Base-by-base conservation (phyloP, 1,140 invertebrate genomes). In the Achatina immaculata region DNA sequence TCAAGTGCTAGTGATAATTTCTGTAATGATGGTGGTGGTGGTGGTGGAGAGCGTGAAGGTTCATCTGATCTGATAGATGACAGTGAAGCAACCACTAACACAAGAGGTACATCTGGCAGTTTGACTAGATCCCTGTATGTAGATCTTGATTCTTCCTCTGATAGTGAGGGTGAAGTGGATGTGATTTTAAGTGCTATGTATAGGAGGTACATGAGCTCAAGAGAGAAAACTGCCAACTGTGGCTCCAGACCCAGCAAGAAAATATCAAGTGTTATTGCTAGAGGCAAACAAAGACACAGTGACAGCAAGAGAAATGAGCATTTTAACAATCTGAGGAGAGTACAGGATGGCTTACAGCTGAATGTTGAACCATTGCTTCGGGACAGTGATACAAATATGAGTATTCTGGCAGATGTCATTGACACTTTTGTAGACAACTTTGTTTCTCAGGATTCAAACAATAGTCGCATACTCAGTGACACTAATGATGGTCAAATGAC, bases 111-210 rank as follows among this genome's bases (percentile, higher is more conserved):
- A 1, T 3, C 9, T 19, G 62, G 24, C n/a, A 45, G 40, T 31
- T 68, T 40, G 11, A 43, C 58, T 4, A 38, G 58, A 31, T 40
- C 76, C 31, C 65, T 77, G 36, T 80, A 55, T 36, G 6, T 48
- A n/a, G 78, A 72, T n/a, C 48, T 71, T 0, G 66, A 55, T 4
- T 71, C 78, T 16, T 80, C 78, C 6, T 80, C 78, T 3, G 78
- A 80, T 68, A 71, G 66, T 34, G 78, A 72, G 36, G 69, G 66
- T 72, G 78, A 80, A 40, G 78, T 80, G 4, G 78, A 80, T 40
- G 78, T 71, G 28, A 80, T 80, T 31, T 42, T 80, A 19, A 69
- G 78, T 55, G 78, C 78, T 3, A 80, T 80, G 78, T 80, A 80
- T 38, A 71, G 45, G 28, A n/a, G 78, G 2, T 80, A 80, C 78